These are phyloP conservation scores for Platerodrilus igneus DNA, from an alignment of 2,888 invertebrate genomes.

Conservation along the genomic window DNA sequence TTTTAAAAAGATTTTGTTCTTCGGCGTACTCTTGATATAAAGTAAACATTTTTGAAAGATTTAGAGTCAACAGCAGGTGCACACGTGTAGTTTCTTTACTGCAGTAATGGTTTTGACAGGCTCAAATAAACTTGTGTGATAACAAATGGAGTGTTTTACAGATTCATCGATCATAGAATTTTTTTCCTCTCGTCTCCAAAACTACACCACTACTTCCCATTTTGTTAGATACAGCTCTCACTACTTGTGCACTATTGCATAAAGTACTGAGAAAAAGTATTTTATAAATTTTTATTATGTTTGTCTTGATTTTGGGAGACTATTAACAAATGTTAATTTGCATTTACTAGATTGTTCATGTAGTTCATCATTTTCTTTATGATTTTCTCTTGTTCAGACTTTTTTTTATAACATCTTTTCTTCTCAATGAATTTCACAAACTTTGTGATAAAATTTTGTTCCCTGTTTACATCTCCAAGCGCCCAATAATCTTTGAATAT, in stretches of 20 bases:
- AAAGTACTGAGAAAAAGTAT: neutral
- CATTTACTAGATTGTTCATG: too few species aligned
- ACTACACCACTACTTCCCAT: slow-evolving; percentile 11
- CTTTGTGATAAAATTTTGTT: too few species aligned
- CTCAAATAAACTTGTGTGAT: slow-evolving; percentile 24
- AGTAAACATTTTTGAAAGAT: slow-evolving; percentile 19
- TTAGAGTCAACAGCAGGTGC: slow-evolving; percentile 16
- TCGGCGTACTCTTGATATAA: slow-evolving; percentile 16
- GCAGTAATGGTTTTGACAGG: slow-evolving; percentile 25
- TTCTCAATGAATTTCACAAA: too few species aligned
- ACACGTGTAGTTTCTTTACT: slow-evolving; percentile 13
- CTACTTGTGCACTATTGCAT: slow-evolving; percentile 3
- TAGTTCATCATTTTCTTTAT: too few species aligned
- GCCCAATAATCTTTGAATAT: too few species aligned
- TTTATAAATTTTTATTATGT: slow-evolving; percentile 1
- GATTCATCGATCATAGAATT: slow-evolving; percentile 22
- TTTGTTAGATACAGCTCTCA: slow-evolving; percentile 1
- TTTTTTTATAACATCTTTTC: too few species aligned
- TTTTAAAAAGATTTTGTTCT: slow-evolving; percentile 14
- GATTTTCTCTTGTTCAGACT: too few species aligned
- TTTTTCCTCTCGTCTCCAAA: slow-evolving; percentile 20
- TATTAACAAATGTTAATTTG: too few species aligned
- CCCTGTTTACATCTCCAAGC: too few species aligned
- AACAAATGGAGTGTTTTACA: slow-evolving; percentile 20
- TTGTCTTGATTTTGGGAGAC: too few species aligned